Conservation (phyloP, 2,797 vertebrate genomes). For the Philypnodon macrostomus region DNA sequence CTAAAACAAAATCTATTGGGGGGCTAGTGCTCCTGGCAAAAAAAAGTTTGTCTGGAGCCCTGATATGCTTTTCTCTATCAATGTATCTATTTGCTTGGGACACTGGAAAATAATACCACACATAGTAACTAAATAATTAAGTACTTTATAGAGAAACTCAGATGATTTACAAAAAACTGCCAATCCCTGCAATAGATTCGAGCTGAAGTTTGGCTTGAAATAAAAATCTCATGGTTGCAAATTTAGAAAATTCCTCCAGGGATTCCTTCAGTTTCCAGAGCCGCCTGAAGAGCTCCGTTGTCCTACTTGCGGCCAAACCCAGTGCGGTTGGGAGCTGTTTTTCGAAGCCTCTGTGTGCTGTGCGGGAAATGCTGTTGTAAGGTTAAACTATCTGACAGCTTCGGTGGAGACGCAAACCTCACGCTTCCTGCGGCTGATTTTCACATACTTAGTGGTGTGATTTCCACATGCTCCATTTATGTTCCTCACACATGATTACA, state of each 20-base stretch:
- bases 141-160: too few relatives aligned
- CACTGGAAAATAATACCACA: conserved; percentile 7
- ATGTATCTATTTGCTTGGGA: too few relatives aligned
- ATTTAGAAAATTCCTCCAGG: conserved; percentile 45
- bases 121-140: conserved; percentile 5
- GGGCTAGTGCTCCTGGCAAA: too few relatives aligned
- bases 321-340: conserved; percentile 28
- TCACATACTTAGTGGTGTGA: conserved; percentile 52
- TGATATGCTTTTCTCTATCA: too few relatives aligned
- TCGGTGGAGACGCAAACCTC: conserved; percentile 45
- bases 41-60: too few relatives aligned
- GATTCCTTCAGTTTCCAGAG: conserved; percentile 45
- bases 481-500: conserved; percentile 59
- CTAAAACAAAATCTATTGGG: too few relatives aligned
- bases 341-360: conserved; percentile 36
- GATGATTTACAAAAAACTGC: conserved; percentile 35
- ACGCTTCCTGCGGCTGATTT: conserved; percentile 45
- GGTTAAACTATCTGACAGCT: conserved; percentile 64
- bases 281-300: conserved; percentile 37
- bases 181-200: conserved; percentile 37
- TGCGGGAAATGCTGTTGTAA: conserved; percentile 38
- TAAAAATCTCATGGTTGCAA: conserved; percentile 27
- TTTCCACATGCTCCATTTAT: conserved; percentile 61
- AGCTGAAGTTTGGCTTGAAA: conserved; percentile 27
- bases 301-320: conserved; percentile 44